Base-by-base conservation (phyloP, 1,140 invertebrate species). In the Procambarus clarkii region DNA sequence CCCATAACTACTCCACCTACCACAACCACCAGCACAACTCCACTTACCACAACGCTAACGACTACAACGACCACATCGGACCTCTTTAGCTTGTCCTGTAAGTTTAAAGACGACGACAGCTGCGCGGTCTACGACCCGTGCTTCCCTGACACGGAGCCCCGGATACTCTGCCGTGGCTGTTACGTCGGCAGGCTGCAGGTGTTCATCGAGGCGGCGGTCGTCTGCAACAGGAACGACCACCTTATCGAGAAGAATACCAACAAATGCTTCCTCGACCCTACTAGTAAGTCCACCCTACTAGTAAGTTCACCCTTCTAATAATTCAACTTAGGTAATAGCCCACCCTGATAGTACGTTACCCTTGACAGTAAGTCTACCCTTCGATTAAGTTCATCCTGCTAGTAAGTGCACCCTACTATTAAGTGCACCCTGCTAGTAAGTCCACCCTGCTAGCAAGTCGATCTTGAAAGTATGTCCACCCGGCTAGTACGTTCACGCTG, bases 91-190 rank as follows among this genome's bases (percentile, higher is more conserved):
- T 34, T 34, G 34, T 0, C 34, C 34, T 34, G 34, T 34, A 34
- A 34, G 34, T 34, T 34, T 34, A 34, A 34, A 34, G 34, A 34
- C 34, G 50, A 3, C 2, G 58, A 83, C 34, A 44, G 45, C 2
- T 24, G 34, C 18, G 3, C 8, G 8, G 8, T 71, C 15, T 45
- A 54, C 4, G 24, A 34, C 0, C 69, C 69, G n/a, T 74, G 69
- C 11, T n/a, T 34, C 5, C 81, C 81, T n/a, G 60, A 64, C 58
- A 83, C 46, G 8, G 15, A 45, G 34, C 13, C 58, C 18, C 34
- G 60, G 60, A 83, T 60, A 21, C 81, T 83, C 11, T 83, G 81
- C 46, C 21, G 24, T 0, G 81, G 81, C 11, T 83, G 81, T 24
- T 83, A 83, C 81, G 69, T 83, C 11, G 81, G 81, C 1, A 34